Percentiles rank a stretch among this genome's conserved stretches.
Evolutionary conservation across 2,113 vertebrate species (phyloP).

Genomic region (Brachionichthys hirsutus): DNA sequence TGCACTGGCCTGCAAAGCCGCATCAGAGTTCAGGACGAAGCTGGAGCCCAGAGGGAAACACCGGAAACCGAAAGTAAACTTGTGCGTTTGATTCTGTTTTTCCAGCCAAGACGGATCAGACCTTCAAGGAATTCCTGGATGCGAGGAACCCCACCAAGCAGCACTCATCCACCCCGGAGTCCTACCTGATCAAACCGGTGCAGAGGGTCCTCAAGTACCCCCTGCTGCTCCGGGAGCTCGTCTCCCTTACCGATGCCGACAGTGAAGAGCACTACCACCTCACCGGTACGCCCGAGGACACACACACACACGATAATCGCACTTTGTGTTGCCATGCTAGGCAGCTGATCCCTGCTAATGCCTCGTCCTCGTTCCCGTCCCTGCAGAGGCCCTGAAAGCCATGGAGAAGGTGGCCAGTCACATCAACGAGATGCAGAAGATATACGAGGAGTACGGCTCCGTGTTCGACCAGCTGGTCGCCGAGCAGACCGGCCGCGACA

Average conservation of each 20-base stretch:
- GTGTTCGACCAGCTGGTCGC: slow-evolving; percentile 96
- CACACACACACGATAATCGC: slow-evolving; percentile 2
- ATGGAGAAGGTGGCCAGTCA: slow-evolving; percentile 99
- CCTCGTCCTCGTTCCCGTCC: slow-evolving; percentile 1
- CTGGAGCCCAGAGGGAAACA: background rate
- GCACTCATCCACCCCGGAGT: slow-evolving; percentile 95
- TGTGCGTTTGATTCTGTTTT: slow-evolving; percentile 1
- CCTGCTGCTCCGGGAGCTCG: slow-evolving; percentile 91
- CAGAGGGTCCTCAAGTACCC: slow-evolving; percentile 98
- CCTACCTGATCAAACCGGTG: slow-evolving; percentile 96
- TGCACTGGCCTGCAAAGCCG: slow-evolving; percentile 3
- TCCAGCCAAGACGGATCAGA: slow-evolving; percentile 89
- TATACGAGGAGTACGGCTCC: slow-evolving; percentile 94
- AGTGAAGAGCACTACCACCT: slow-evolving; percentile 98
- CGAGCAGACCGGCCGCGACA: slow-evolving; percentile 89
- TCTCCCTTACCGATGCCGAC: slow-evolving; percentile 90
- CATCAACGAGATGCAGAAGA: slow-evolving; percentile 99
- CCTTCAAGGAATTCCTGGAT: slow-evolving; percentile 93
- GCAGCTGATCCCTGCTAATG: background rate
- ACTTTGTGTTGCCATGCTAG: background rate
- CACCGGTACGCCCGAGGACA: slow-evolving; percentile 78
- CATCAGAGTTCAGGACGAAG: background rate
- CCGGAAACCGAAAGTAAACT: slow-evolving; percentile 8
- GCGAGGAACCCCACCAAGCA: slow-evolving; percentile 94
- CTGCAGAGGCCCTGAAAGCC: slow-evolving; percentile 91